phyloP scores from a whole-genome alignment of 1,140 invertebrate species.

The Bathynomus jamesi region DNA sequence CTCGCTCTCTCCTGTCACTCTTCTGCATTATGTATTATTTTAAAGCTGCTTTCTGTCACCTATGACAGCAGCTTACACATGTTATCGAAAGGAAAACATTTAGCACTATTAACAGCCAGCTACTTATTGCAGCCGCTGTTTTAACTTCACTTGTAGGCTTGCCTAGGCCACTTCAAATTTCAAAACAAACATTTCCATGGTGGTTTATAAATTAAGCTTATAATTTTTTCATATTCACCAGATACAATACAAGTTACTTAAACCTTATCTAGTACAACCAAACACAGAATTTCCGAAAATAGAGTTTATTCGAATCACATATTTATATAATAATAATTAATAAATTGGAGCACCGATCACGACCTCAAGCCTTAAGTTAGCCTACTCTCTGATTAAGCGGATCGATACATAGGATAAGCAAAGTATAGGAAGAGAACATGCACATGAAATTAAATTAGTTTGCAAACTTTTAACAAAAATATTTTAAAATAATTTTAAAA shows the following conservation, averaged over 20 bases:
- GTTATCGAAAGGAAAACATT: not conserved
- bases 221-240: not conserved
- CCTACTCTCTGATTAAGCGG: not conserved
- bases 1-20: slow-evolving; percentile 25
- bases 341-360: not conserved
- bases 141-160: not conserved
- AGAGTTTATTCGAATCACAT: not conserved
- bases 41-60: not conserved
- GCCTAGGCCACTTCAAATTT: not conserved
- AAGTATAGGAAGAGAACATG: not conserved
- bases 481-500: not conserved
- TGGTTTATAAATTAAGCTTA: not conserved
- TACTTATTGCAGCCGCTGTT: not conserved
- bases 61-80: not conserved
- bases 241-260: not conserved
- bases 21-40: slow-evolving; percentile 30
- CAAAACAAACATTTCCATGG: not conserved
- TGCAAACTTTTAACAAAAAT: not conserved
- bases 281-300: not conserved
- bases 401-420: not conserved
- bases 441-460: not conserved
- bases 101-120: not conserved
- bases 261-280: not conserved
- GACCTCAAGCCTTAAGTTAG: not conserved
- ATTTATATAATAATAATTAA: not conserved